Conservation (phyloP, 2,113 vertebrate species). For the Ardeotis arabs region DNA sequence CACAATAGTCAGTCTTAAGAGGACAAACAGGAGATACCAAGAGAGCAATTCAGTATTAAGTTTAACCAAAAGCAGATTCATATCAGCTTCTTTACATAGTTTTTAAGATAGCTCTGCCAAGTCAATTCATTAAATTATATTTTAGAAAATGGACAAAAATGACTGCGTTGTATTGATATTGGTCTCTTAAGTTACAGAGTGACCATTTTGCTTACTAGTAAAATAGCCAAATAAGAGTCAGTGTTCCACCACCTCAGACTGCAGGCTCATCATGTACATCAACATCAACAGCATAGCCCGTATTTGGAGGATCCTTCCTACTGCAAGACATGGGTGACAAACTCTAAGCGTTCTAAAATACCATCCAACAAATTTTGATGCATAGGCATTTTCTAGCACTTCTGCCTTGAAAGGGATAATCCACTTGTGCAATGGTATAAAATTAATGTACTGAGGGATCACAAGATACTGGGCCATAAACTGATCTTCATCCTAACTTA, state of each 20-base stretch:
- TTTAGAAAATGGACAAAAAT: neutral
- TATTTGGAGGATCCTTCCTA: neutral
- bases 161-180: neutral
- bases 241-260: neutral
- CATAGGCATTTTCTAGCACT: neutral
- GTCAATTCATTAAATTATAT: neutral
- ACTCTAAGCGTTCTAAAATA: neutral
- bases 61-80: neutral
- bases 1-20: neutral
- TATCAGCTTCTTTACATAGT: neutral
- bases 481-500: neutral
- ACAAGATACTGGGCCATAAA: neutral
- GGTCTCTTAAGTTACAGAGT: neutral
- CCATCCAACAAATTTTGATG: neutral
- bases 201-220: neutral
- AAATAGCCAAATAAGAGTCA: neutral
- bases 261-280: neutral
- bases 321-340: neutral
- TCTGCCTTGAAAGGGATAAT: neutral
- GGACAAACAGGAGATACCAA: neutral
- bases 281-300: neutral
- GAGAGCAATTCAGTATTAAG: neutral
- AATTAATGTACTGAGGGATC: neutral
- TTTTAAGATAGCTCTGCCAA: neutral
- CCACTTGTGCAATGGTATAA: neutral